Evolutionary conservation across 2,888 invertebrate genomes (phyloP).

Genomic region (Andrena marginata): DNA sequence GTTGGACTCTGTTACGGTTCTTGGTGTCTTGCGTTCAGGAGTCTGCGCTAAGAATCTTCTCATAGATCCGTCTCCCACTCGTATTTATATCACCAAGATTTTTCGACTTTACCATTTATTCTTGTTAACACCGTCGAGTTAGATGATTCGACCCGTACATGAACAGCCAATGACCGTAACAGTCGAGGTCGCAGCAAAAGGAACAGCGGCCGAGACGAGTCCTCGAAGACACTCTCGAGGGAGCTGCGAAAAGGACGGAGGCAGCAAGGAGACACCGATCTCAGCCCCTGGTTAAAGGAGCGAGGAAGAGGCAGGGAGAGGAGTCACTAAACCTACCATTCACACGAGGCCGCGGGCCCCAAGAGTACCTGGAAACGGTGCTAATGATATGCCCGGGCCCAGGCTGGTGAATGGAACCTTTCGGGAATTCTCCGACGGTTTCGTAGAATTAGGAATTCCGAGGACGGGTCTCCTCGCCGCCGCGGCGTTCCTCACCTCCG

Average conservation of each 20-base stretch:
- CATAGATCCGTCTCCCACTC: too few relatives aligned
- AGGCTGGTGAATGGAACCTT: constrained; percentile 82
- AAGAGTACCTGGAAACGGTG: constrained; percentile 82
- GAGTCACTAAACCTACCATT: constrained; percentile 80
- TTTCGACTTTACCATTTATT: background rate
- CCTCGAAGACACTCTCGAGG: constrained; percentile 3
- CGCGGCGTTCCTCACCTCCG: background rate
- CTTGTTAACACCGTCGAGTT: background rate
- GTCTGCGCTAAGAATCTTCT: too few relatives aligned
- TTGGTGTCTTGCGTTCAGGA: too few relatives aligned
- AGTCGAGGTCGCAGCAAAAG: background rate
- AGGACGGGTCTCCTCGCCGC: constrained; percentile 74
- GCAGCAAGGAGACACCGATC: constrained; percentile 39
- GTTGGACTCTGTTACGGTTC: too few relatives aligned
- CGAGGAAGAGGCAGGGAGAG: constrained; percentile 18
- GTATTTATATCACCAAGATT: too few relatives aligned
- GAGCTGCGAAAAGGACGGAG: background rate
- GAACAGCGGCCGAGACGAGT: constrained; percentile 2
- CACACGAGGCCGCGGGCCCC: constrained; percentile 74
- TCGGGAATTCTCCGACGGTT: constrained; percentile 85
- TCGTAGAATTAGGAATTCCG: constrained; percentile 85
- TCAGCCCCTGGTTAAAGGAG: constrained; percentile 3
- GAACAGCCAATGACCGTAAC: background rate
- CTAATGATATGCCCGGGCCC: constrained; percentile 84
- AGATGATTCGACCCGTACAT: background rate